Conservation (phyloP, 1,140 invertebrate species). For the Drosophila leontia region DNA sequence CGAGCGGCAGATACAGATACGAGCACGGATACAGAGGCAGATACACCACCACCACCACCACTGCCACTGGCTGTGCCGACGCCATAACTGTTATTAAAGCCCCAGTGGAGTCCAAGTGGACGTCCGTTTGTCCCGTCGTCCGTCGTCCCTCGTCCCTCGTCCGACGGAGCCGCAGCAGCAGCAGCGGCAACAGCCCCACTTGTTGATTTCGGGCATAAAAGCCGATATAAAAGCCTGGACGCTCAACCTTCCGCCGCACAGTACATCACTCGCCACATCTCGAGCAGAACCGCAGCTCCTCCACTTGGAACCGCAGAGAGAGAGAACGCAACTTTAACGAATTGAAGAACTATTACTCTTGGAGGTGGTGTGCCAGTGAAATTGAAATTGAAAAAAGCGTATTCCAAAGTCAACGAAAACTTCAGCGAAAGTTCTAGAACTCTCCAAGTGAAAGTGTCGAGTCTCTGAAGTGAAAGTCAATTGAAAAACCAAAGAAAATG, state of each 20-base stretch:
- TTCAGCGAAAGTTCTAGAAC: constrained; percentile 38
- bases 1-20: constrained; percentile 21
- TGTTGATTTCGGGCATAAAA: constrained; percentile 70
- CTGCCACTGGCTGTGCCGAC: constrained; percentile 37
- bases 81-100: constrained; percentile 72
- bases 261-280: constrained; percentile 74
- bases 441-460: constrained; percentile 38
- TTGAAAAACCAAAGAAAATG: constrained; percentile 24
- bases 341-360: neutral
- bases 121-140: constrained; percentile 32
- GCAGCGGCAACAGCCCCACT: constrained; percentile 51
- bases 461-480: constrained; percentile 21
- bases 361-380: constrained; percentile 23
- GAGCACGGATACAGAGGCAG: constrained; percentile 32
- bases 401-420: constrained; percentile 9
- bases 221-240: constrained; percentile 75
- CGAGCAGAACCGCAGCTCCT: constrained; percentile 54
- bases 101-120: constrained; percentile 55
- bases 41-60: constrained; percentile 6
- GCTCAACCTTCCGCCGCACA: constrained; percentile 77
- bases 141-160: constrained; percentile 4
- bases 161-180: constrained; percentile 23
- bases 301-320: constrained; percentile 16
- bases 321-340: constrained; percentile 5
- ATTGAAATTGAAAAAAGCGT: constrained; percentile 9